Percentiles rank a stretch among this genome's conserved stretches.
Evolutionary conservation across 2,113 vertebrate genomes (phyloP).

Genomic region (Ranitomeya imitator): DNA sequence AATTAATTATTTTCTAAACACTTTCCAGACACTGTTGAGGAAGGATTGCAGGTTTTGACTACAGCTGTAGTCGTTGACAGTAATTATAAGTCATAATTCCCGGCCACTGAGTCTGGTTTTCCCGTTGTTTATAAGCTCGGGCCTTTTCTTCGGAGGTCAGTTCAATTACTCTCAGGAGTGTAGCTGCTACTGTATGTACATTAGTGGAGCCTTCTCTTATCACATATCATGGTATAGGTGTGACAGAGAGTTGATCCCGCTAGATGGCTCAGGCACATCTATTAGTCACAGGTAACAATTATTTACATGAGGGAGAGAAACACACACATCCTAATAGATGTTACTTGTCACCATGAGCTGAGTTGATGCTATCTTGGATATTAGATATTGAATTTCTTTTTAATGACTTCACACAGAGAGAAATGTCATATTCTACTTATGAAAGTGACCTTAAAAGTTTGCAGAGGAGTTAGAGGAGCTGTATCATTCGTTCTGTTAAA

Average conservation of each 20-base stretch:
- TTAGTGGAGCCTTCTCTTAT: constrained; percentile 40
- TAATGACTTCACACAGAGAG: constrained; percentile 48
- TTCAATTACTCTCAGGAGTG: constrained; percentile 40
- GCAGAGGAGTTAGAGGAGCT: constrained; percentile 12
- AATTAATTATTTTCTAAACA: background rate
- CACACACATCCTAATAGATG: constrained; percentile 49
- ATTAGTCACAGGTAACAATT: constrained; percentile 56
- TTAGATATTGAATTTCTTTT: constrained; percentile 58
- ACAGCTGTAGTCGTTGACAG: background rate
- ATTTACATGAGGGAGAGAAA: constrained; percentile 57
- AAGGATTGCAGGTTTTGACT: background rate
- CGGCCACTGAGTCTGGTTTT: background rate
- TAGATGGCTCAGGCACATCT: constrained; percentile 46
- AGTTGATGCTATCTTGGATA: constrained; percentile 55
- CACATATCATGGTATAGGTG: constrained; percentile 52
- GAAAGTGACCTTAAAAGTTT: constrained; percentile 56
- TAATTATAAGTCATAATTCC: constrained; percentile 44
- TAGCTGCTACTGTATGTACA: constrained; percentile 47
- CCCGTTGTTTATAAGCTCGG: constrained; percentile 32
- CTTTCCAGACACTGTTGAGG: background rate
- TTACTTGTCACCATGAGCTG: constrained; percentile 45
- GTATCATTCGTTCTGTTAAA: background rate
- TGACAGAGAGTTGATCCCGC: constrained; percentile 28
- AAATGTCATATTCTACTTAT: constrained; percentile 51
- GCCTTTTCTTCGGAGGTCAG: constrained; percentile 42